These are phyloP conservation scores for Nowickia ferox DNA, from an alignment of 2,888 invertebrate species.

Conservation along the genomic window DNA sequence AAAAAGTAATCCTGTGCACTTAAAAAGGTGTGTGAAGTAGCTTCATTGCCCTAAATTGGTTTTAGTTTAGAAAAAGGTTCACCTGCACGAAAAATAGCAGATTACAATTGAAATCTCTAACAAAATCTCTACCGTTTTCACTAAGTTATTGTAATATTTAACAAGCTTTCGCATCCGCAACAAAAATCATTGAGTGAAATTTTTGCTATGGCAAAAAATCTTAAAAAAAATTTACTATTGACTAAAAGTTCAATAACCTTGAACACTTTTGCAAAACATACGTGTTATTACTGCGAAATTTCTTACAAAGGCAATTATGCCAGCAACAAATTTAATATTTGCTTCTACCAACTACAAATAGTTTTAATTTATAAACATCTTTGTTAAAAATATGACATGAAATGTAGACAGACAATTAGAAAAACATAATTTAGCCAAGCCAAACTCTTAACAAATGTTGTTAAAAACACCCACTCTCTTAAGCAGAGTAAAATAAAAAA, in stretches of 20 bases:
- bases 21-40: no score
- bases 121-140: no score
- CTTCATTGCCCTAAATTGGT: no score
- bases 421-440: conserved; percentile 60
- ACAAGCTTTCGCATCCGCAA: no score
- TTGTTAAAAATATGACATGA: conserved; percentile 49
- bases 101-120: no score
- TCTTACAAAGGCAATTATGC: not conserved
- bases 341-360: conserved; percentile 14
- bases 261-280: not conserved
- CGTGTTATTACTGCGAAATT: not conserved
- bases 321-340: not conserved
- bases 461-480: conserved; percentile 50
- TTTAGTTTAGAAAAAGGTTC: no score
- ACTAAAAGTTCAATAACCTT: not conserved
- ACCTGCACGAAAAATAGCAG: no score
- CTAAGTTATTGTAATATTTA: no score
- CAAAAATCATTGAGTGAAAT: no score
- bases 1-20: no score
- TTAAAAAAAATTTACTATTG: not conserved
- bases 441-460: conserved; percentile 1
- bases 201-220: conserved; percentile 4
- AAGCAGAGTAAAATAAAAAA: not conserved
- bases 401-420: conserved; percentile 64
- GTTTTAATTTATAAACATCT: conserved; percentile 50